A percentile compares a stretch with the other conserved stretches of the same genome.
Conservation (phyloP, 2,797 vertebrate genomes). For the Cheirogaleus major region DNA sequence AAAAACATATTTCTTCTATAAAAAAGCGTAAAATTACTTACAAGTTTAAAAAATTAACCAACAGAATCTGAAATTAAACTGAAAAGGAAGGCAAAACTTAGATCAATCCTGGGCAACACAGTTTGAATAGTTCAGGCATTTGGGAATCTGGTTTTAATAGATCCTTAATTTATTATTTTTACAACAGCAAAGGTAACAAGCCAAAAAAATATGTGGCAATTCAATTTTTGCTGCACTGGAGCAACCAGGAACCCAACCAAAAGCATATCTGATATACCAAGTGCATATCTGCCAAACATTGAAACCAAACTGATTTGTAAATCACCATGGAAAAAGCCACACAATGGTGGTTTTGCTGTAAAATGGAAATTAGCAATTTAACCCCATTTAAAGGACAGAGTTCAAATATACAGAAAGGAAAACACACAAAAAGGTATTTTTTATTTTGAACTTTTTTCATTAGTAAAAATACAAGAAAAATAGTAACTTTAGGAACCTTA, state of each 20-base stretch:
- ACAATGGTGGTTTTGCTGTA: slow-evolving; percentile 74
- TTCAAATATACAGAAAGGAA: slow-evolving; percentile 48
- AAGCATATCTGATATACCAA: slow-evolving; percentile 74
- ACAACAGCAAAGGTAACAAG: slow-evolving; percentile 82
- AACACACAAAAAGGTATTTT: slow-evolving; percentile 8
- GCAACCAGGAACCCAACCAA: slow-evolving; percentile 80
- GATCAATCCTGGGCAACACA: slow-evolving; percentile 47
- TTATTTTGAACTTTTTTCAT: slow-evolving; percentile 62
- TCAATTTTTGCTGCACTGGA: slow-evolving; percentile 79
- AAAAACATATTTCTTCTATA: background rate
- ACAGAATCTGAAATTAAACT: slow-evolving; percentile 68
- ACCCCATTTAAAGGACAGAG: background rate
- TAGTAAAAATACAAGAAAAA: slow-evolving; percentile 44
- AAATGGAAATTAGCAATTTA: slow-evolving; percentile 72
- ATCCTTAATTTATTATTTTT: slow-evolving; percentile 78
- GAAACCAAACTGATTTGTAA: slow-evolving; percentile 80
- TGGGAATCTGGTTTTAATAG: slow-evolving; percentile 84
- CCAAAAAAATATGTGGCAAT: slow-evolving; percentile 86
- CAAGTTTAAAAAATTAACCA: background rate
- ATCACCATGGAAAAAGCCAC: slow-evolving; percentile 76
- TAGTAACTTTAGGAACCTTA: background rate
- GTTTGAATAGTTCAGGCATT: slow-evolving; percentile 66
- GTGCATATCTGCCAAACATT: slow-evolving; percentile 73
- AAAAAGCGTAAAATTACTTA: background rate
- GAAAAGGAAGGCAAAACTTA: slow-evolving; percentile 68